Evolutionary conservation across 2,113 vertebrate genomes (phyloP).

Genomic region (Anolis sagrei): DNA sequence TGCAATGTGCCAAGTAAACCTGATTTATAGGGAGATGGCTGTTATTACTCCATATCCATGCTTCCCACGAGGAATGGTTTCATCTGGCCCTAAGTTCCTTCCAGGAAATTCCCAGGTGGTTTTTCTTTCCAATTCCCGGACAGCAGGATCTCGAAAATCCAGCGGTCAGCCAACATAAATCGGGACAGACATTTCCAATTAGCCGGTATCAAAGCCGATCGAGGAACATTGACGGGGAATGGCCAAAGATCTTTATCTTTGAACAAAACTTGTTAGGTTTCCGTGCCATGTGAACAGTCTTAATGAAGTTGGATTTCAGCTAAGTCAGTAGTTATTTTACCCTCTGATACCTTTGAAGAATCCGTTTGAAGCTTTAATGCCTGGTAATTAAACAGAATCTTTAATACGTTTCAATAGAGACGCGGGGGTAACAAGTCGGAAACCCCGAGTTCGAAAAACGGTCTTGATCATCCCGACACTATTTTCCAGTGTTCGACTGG

Average conservation of each 20-base stretch:
- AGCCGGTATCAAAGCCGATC: slow-evolving; percentile 71
- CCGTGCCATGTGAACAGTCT: slow-evolving; percentile 68
- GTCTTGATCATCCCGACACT: slow-evolving; percentile 44
- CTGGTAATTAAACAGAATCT: slow-evolving; percentile 70
- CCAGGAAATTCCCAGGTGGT: not conserved
- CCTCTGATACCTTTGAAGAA: slow-evolving; percentile 61
- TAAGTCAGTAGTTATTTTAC: slow-evolving; percentile 67
- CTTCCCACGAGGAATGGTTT: not conserved
- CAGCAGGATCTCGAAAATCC: slow-evolving; percentile 31
- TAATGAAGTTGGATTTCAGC: slow-evolving; percentile 72
- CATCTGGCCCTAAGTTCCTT: slow-evolving; percentile 21
- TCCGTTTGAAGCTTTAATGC: slow-evolving; percentile 68
- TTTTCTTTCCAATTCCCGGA: slow-evolving; percentile 28
- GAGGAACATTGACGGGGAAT: slow-evolving; percentile 63
- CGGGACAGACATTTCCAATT: slow-evolving; percentile 64
- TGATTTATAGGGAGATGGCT: not conserved
- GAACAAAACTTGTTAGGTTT: slow-evolving; percentile 74
- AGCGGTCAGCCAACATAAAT: slow-evolving; percentile 53
- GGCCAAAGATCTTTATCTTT: slow-evolving; percentile 74
- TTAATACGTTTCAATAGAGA: slow-evolving; percentile 62
- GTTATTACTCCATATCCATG: not conserved
- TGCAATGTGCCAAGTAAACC: not conserved
- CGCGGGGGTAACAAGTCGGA: slow-evolving; percentile 52
- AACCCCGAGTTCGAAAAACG: slow-evolving; percentile 56
- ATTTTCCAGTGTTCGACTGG: slow-evolving; percentile 21